Conservation (phyloP, 2,797 vertebrate species). For the Cercopithecus hamlyni region DNA sequence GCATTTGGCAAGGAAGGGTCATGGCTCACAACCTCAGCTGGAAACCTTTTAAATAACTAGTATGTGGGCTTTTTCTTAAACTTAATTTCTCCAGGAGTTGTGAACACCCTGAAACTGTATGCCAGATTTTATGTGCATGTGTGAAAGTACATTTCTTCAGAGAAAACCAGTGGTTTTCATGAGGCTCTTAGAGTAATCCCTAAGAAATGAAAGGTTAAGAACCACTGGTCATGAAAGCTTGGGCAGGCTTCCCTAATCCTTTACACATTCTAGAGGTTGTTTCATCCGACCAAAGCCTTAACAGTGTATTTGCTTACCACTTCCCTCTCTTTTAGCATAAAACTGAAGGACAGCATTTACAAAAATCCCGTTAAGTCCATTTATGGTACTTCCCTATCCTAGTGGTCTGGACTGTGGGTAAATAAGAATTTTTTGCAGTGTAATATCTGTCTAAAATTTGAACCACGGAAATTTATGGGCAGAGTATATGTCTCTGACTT, state of each 20-base stretch:
- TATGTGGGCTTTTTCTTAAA: background rate
- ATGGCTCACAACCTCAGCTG: background rate
- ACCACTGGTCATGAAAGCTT: background rate
- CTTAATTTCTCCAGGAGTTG: background rate
- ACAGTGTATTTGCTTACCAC: background rate
- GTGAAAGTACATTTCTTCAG: background rate
- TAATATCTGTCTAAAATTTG: slow-evolving; percentile 55
- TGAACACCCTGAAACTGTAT: background rate
- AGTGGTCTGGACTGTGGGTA: slow-evolving; percentile 5
- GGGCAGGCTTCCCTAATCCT: background rate
- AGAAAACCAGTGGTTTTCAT: background rate
- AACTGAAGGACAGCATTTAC: background rate
- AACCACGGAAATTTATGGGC: background rate
- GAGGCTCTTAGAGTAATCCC: background rate
- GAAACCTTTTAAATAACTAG: background rate
- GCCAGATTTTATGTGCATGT: background rate
- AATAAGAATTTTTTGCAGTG: slow-evolving; percentile 34
- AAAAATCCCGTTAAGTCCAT: slow-evolving; percentile 3
- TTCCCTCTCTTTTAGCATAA: slow-evolving; percentile 12
- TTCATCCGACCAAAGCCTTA: background rate
- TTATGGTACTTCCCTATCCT: background rate
- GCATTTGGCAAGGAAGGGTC: background rate
- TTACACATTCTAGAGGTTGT: background rate
- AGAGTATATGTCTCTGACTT: background rate
- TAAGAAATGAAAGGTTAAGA: background rate